These are phyloP conservation scores for Epizoanthus illoricatus DNA, from an alignment of 92 coral and sea anemone genomes.

Conservation along the genomic window DNA sequence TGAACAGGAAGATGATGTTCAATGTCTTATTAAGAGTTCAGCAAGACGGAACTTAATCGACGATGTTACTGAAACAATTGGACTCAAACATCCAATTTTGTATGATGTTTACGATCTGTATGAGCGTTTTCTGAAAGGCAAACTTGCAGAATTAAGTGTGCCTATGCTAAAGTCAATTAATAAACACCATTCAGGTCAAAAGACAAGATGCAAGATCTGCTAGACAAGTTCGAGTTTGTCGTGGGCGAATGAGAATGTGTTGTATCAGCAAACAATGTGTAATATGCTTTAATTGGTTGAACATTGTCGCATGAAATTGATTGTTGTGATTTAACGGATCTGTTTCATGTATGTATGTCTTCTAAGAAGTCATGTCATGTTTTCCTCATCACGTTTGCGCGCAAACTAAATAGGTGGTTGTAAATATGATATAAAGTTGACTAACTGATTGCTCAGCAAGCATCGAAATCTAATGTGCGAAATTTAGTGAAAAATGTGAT, in stretches of 20 bases:
- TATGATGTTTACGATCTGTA: slow-evolving; percentile 54
- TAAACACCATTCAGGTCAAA: background rate
- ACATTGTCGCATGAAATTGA: background rate
- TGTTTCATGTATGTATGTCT: background rate
- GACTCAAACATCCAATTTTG: slow-evolving; percentile 48
- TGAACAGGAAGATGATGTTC: slow-evolving; percentile 55
- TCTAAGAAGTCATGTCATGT: background rate
- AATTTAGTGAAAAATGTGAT: too few species aligned
- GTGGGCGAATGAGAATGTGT: slow-evolving; percentile 30
- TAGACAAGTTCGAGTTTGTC: slow-evolving; percentile 30
- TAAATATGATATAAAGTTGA: too few species aligned
- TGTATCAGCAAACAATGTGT: background rate
- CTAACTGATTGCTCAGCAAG: too few species aligned
- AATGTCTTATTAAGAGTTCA: slow-evolving; percentile 51
- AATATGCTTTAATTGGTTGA: too few species aligned
- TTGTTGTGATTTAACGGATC: background rate
- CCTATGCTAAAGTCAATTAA: background rate
- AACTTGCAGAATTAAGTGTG: slow-evolving; percentile 26
- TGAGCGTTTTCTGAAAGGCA: slow-evolving; percentile 20
- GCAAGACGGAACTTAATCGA: slow-evolving; percentile 47
- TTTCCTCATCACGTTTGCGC: background rate
- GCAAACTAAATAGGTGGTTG: background rate
- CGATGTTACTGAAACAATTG: slow-evolving; percentile 20
- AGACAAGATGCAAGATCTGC: slow-evolving; percentile 36
- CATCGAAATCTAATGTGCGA: background rate